These are phyloP conservation scores for Congeria kusceri DNA, from an alignment of 2,888 invertebrate species.

Conservation along the genomic window DNA sequence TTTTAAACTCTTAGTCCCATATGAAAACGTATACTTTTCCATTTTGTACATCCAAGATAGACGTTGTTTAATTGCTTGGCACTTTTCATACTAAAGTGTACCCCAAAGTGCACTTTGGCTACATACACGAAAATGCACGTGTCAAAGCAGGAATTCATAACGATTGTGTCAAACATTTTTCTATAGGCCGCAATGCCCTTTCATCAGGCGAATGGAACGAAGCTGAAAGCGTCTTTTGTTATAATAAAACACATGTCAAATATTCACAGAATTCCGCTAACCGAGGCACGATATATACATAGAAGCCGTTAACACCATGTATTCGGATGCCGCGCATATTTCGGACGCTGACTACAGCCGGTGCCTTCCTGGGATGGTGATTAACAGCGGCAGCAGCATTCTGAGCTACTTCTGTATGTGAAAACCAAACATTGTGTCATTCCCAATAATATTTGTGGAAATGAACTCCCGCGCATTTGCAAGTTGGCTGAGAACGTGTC, in stretches of 20 bases:
- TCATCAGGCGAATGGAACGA: neutral
- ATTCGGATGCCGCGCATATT: constrained; percentile 5
- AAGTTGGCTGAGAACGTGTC: too few species aligned
- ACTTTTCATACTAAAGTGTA: neutral
- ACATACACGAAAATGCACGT: too few species aligned
- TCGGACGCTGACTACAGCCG: neutral
- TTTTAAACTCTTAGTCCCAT: too few species aligned
- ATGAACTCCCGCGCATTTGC: too few species aligned
- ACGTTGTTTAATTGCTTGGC: too few species aligned
- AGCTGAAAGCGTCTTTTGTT: neutral
- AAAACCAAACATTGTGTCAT: constrained; percentile 24
- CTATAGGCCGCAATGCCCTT: neutral
- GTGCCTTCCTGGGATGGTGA: neutral
- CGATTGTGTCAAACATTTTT: neutral
- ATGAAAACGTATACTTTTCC: too few species aligned
- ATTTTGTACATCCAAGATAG: too few species aligned
- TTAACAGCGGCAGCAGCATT: constrained; percentile 12
- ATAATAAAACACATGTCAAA: constrained; percentile 21
- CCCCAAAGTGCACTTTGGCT: neutral
- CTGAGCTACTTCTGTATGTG: constrained; percentile 5
- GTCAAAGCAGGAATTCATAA: neutral
- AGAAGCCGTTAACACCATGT: neutral
- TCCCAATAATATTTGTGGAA: too few species aligned
- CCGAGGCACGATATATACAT: constrained; percentile 3
- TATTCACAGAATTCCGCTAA: constrained; percentile 15